Evolutionary conservation across 2,113 vertebrate genomes (phyloP), one percentile per base, ranked within the genome.

Genomic region (Crotophaga sulcirostris): DNA sequence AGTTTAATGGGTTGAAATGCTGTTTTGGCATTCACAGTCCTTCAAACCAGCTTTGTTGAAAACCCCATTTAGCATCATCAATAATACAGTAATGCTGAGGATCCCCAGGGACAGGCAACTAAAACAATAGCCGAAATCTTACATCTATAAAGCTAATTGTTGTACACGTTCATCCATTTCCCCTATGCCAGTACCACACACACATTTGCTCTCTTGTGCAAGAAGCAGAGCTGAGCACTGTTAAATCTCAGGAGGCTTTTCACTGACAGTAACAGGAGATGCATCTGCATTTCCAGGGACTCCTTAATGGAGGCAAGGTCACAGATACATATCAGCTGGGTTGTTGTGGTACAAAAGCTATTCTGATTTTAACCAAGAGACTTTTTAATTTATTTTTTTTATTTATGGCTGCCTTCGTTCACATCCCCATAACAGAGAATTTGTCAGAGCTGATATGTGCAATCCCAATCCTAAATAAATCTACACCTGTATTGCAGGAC

Each of bases 1-100:
- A 59, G 82, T 94, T 90, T 89, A 92, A 88, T 90, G 90, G 85
- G 47, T 94, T 91, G 91, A 94, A 89, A 97, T 96, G 94, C 81
- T 92, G 64, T 84, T 94, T 80, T 96, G 94, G 83, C 94, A 93
- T 60, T 94, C 74, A 31, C 11, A 3, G 45, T 93, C 66, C 82
- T 90, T 83, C 95, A 94, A 40, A 69, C 76, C 67, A 60, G 67
- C 89, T 93, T 79, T 92, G 92, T 42, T 96, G 96, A 95, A 97
- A 94, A 89, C 42, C 25, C 93, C 64, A 56, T 96, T 96, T 97
- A 96, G 90, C 67, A 66, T 93, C 91, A 79, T 84, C 94, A 95
- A 55, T 94, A 93, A 69, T 16, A 42, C 78, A 88, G 75, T 75
- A 58, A 89, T 69, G 70, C 77, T 38, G 87, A 42, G 51, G 55